Evolutionary conservation across 2,797 vertebrate genomes (phyloP), one percentile per base, ranked within the genome.

Genomic region (Cercopithecus diana): DNA sequence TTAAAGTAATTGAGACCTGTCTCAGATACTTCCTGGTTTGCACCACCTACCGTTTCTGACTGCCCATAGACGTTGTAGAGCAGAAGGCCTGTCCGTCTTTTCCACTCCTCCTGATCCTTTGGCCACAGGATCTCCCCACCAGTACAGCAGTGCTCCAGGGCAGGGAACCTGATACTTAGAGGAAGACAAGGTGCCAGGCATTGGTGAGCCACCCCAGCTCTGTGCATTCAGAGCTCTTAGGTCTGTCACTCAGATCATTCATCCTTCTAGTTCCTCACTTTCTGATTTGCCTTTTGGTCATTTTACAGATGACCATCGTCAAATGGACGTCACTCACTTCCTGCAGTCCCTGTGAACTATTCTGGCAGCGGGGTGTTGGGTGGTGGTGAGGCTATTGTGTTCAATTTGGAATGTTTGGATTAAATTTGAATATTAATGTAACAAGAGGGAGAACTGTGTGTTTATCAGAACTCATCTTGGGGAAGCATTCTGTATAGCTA

Each of bases 51-150:
- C 45, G 98, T 99, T 98, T 99, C 99, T 0, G 99, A 99, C 97
- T 99, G 99, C 45, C 99, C 99, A 0, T 99, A 99, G 75, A 82
- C 87, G 97, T 99, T 99, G 24, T 98, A 96, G 95, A 99, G 98
- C 88, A 98, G 96, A 67, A 99, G 43, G 39, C 99, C 99, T 0
- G 99, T 99, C 50, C 97, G 96, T 20, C 33, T 94, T 95, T 97
- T 99, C 99, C 99, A 99, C 55, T 98, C 98, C 0, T 96, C 95
- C 81, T 98, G 98, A n/a, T 99, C 99, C 96, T 99, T 98, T 0
- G 99, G 99, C 97, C 99, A 99, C 88, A 99, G 98, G 0, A 98
- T 97, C 84, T 99, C 99, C 13, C 99, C 99, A 4, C 98, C 99
- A 84, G 98, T 97, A 7, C 96, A 0, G 76, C 99, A 99, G 84